A percentile compares a stretch with the other conserved stretches of the same genome.
These are phyloP conservation scores for Phymanthus crucifer DNA, from an alignment of 92 coral and sea anemone genomes.

Conservation along the genomic window DNA sequence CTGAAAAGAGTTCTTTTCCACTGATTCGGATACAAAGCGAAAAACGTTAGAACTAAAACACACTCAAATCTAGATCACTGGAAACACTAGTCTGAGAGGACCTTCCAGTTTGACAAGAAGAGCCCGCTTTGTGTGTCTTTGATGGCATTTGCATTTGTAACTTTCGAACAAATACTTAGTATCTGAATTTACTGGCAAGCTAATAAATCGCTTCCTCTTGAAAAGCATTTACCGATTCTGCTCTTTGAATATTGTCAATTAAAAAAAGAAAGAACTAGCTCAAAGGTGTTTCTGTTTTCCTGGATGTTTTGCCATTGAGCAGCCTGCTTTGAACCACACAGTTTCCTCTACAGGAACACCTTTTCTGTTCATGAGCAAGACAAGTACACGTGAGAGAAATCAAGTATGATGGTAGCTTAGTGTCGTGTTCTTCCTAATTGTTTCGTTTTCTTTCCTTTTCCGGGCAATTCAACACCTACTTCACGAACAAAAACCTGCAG, in stretches of 20 bases:
- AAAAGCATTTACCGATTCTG: not conserved
- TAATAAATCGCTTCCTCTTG: not conserved
- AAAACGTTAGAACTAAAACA: not conserved
- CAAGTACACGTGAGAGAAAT: conserved; percentile 2
- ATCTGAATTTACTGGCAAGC: not conserved
- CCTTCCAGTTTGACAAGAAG: not conserved
- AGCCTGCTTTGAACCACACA: not conserved
- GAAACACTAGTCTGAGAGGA: not conserved
- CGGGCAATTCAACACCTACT: conserved; percentile 88
- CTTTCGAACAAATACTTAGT: not conserved
- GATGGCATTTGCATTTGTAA: conserved; percentile 8
- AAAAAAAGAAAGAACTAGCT: not conserved
- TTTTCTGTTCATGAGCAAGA: not conserved
- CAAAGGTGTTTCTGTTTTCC: not conserved
- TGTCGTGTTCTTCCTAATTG: conserved; percentile 47
- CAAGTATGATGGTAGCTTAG: not conserved
- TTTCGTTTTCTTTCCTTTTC: conserved; percentile 62
- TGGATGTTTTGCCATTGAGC: not conserved
- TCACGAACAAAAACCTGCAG: conserved; percentile 47
- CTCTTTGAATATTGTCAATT: not conserved
- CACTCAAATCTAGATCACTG: not conserved
- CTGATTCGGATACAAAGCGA: not conserved
- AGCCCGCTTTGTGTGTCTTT: not conserved
- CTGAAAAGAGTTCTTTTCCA: conserved; percentile 8
- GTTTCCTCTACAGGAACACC: not conserved